Evolutionary conservation across 1,140 invertebrate species (phyloP), one percentile per base, ranked within the genome.

Genomic region (Rhizoglyphus robini): DNA sequence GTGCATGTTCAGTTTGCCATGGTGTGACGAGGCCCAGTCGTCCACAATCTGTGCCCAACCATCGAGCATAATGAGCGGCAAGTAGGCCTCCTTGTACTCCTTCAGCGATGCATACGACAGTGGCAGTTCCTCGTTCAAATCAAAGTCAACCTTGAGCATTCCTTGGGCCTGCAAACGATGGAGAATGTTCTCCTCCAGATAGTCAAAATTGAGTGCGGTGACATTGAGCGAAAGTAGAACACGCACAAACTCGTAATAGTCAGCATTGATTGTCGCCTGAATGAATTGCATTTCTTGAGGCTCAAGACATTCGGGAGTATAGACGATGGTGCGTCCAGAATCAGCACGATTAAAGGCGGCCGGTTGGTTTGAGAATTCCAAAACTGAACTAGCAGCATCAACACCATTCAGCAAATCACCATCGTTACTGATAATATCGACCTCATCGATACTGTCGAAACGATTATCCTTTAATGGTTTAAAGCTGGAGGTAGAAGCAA

Each of bases 31-130:
- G n/a, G n/a, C n/a, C n/a, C n/a, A n/a, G n/a, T n/a, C n/a, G n/a
- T 63, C 61, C 5, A 58, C 27, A 29, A 63, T 49, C 25, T 64
- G 63, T 4, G 63, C 41, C 54, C 54, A 64, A 15, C 18, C 36
- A 48, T 64, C 46, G 2, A 18, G 4, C 11, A 51, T 20, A 29
- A 64, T 49, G 5, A 64, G 30, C 2, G 63, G 51, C 18, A 64
- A 32, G 29, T 64, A 49, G 1, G 41, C 30, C 25, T 18, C 29
- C 27, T 64, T 47, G 32, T 64, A 64, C 4, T 25, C 5, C 2
- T 51, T 27, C 4, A 64, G 15, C 34, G 63, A 4, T 3, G 27
- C 51, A 38, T 64, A 64, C 2, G 1, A 1, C 27, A 49, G 20
- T 15, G 30, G 32, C 34, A 63, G 8, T 41, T 36, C 23, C 5